Base-by-base conservation (phyloP, 2,113 vertebrate genomes). In the Mugil cephalus region DNA sequence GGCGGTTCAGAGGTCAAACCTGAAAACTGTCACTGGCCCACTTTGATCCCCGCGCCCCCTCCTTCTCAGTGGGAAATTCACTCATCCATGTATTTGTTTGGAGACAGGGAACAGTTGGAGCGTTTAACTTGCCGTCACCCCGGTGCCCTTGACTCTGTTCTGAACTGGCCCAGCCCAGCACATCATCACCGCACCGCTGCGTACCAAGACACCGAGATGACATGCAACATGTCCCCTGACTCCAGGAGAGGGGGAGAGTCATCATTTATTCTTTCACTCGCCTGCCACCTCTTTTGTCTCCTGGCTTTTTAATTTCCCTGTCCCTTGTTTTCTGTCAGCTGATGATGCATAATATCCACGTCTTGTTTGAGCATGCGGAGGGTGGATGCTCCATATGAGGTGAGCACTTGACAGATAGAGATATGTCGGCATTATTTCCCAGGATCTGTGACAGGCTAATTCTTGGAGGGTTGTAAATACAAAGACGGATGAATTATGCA, bases 71-170 rank as follows among this genome's bases (percentile, higher is more conserved):
- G 51, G 64, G 43, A 51, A 24, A 70, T 56, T 83, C 87, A 87
- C 59, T 91, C 91, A 92, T 83, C 87, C 90, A 81, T 91, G 70
- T 69, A 74, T 89, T 90, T 89, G 87, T 93, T 90, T 92, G 84
- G 70, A 80, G 88, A 91, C 84, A 84, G 77, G 71, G 74, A 93
- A 91, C 87, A 89, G 88, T 91, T 88, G 87, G 87, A 88, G 88
- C 85, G 67, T 89, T 92, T 89, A 92, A 91, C 88, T 84, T 82
- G 78, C 83, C 55, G 77, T 91, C 92, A 91, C 88, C 90, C 60
- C n/a, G 8, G 58, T 87, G 90, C 86, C 92, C 92, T 93, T 92
- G 90, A 89, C 86, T 90, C 74, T 75, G 86, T 83, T 80, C 60
- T 84, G 82, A 89, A 88, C 82, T 64, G 83, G 84, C 82, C 83